phyloP scores from a whole-genome alignment of 2,888 invertebrate species.

The Limnephilus lunatus region DNA sequence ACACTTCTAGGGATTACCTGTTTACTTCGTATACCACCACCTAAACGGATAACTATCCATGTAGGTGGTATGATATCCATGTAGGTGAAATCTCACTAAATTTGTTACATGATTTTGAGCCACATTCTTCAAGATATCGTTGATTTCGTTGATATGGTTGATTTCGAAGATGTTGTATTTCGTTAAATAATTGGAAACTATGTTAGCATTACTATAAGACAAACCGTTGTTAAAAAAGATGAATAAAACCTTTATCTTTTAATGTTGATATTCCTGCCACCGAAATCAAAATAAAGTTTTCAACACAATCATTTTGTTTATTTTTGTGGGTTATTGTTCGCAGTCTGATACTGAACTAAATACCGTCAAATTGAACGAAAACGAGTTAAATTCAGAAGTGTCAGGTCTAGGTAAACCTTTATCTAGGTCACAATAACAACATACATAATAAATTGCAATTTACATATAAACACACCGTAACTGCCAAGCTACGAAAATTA shows the following conservation, averaged over 20 bases:
- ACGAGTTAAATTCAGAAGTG: not conserved
- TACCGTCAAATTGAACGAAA: not conserved
- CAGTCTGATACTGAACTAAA: not conserved
- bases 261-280: not conserved
- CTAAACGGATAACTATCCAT: not conserved
- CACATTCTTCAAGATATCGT: not conserved
- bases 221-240: too few relatives aligned
- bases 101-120: too few relatives aligned
- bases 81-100: not conserved
- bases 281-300: not conserved
- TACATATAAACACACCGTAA: not conserved
- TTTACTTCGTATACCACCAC: too few relatives aligned
- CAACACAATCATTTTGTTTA: not conserved
- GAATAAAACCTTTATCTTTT: not conserved
- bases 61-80: too few relatives aligned
- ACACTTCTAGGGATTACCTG: too few relatives aligned
- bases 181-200: not conserved
- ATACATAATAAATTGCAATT: not conserved
- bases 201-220: not conserved
- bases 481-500: not conserved
- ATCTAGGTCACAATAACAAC: not conserved
- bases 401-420: not conserved
- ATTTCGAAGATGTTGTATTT: not conserved
- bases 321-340: not conserved
- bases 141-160: too few relatives aligned